Evolutionary conservation across 2,888 invertebrate genomes (phyloP), one percentile per base, ranked within the genome.

Genomic region (Drosophila tanythrix): DNA sequence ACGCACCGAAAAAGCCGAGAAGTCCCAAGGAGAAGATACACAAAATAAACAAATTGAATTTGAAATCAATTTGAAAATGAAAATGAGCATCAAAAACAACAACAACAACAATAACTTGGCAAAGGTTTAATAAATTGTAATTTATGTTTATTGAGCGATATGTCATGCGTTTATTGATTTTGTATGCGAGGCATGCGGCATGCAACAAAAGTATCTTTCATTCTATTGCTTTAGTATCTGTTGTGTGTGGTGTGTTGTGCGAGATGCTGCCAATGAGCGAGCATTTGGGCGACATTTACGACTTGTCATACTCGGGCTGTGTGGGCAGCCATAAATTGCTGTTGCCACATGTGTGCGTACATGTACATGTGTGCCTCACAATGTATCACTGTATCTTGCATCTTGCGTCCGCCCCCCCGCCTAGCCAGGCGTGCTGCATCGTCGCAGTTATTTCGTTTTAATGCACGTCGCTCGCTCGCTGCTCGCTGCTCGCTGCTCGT

Each of bases 131-230:
- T 90, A 83, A 90, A 90, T 86, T 87, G 71, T 83, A 90, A 90
- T 88, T 87, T 89, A 87, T 90, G 84, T 83, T 87, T 88, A 88
- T 90, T 88, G 89, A 73, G 77, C 82, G 88, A 89, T 89, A 71
- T 79, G 89, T 83, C 86, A 85, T 70, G 69, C 79, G 67, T 67
- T 88, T 86, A 75, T 77, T 78, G 87, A 83, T 83, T 77, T 66
- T 55, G 35, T 53, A 33, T 36, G 58, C 46, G 27, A 57, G 52
- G 46, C 46, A 1, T 15, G 8, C 38, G 38, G 18, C 18, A 0
- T 18, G 38, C 71, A 78, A 83, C 85, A 74, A 79, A 79, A 63
- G 68, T 70, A 67, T 71, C 74, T 79, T 66, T 68, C 40, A 69
- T 71, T 51, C 33, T 35, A 18, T 13, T 7, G 60, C 59, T 63